A percentile compares a stretch with the other conserved stretches of the same genome.
Conservation (phyloP, 2,888 invertebrate species). For the Drosophila prostipennis region DNA sequence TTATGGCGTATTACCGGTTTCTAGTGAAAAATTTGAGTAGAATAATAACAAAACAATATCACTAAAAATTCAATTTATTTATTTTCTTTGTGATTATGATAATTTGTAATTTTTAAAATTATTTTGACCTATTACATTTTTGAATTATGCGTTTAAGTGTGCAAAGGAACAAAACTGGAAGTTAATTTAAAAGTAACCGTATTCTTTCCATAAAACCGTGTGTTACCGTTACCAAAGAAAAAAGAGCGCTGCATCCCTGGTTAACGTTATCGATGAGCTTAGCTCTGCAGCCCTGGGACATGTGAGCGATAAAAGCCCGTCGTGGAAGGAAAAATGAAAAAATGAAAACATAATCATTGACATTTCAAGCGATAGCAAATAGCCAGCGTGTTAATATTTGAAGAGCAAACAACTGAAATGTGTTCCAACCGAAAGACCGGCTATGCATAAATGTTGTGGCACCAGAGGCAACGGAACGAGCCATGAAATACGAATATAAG, state of each 20-base stretch:
- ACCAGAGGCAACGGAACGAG: constrained; percentile 39
- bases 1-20: too few species aligned
- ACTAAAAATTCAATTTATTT: background rate
- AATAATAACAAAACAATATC: too few species aligned
- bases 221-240: constrained; percentile 4
- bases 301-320: constrained; percentile 15
- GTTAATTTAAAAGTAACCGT: background rate
- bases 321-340: constrained; percentile 4
- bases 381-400: constrained; percentile 30
- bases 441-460: constrained; percentile 26
- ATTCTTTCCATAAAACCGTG: background rate
- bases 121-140: too few species aligned
- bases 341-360: constrained; percentile 15
- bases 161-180: background rate
- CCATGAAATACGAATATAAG: constrained; percentile 80
- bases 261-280: constrained; percentile 17
- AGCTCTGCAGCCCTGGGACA: constrained; percentile 21
- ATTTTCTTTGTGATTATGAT: background rate
- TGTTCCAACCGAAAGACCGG: constrained; percentile 47
- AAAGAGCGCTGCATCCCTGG: constrained; percentile 4
- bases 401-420: constrained; percentile 51
- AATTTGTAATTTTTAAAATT: too few species aligned
- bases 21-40: too few species aligned
- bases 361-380: constrained; percentile 28
- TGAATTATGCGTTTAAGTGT: background rate